These are phyloP conservation scores for Pantelozetes paolii DNA, from an alignment of 2,888 invertebrate genomes.

Conservation along the genomic window DNA sequence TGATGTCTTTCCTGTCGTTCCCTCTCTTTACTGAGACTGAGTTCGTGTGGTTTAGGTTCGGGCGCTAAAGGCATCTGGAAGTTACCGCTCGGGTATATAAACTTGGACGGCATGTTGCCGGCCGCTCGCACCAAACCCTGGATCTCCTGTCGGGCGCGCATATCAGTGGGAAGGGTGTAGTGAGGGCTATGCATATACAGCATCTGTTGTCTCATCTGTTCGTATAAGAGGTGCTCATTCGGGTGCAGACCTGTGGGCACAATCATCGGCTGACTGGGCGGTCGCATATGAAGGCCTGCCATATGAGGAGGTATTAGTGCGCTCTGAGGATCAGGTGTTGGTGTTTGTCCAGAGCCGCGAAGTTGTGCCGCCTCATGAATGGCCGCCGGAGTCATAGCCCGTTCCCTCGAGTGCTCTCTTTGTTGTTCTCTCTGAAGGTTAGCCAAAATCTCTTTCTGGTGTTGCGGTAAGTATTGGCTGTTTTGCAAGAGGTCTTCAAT, in stretches of 20 bases:
- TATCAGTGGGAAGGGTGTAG: slow-evolving; percentile 45
- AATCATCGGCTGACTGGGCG: slow-evolving; percentile 47
- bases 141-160: slow-evolving; percentile 47
- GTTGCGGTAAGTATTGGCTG: slow-evolving; percentile 45
- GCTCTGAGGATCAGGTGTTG: slow-evolving; percentile 29
- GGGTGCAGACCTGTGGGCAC: slow-evolving; percentile 47
- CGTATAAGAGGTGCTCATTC: slow-evolving; percentile 43
- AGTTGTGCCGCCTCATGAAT: background rate
- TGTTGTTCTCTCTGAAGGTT: slow-evolving; percentile 32
- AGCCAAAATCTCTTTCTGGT: slow-evolving; percentile 48
- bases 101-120: slow-evolving; percentile 45
- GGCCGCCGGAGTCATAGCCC: slow-evolving; percentile 11
- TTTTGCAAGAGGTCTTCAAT: slow-evolving; percentile 49
- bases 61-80: slow-evolving; percentile 14
- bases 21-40: background rate
- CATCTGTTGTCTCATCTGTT: slow-evolving; percentile 47
- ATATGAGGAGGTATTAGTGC: slow-evolving; percentile 32
- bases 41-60: background rate
- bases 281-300: slow-evolving; percentile 47
- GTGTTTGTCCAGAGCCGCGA: background rate
- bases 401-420: slow-evolving; percentile 4
- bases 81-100: slow-evolving; percentile 41
- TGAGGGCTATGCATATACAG: slow-evolving; percentile 46
- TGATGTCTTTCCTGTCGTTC: background rate
- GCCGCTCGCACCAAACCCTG: slow-evolving; percentile 40